These are phyloP conservation scores for Riparia riparia DNA, from an alignment of 2,113 vertebrate species.

Conservation along the genomic window DNA sequence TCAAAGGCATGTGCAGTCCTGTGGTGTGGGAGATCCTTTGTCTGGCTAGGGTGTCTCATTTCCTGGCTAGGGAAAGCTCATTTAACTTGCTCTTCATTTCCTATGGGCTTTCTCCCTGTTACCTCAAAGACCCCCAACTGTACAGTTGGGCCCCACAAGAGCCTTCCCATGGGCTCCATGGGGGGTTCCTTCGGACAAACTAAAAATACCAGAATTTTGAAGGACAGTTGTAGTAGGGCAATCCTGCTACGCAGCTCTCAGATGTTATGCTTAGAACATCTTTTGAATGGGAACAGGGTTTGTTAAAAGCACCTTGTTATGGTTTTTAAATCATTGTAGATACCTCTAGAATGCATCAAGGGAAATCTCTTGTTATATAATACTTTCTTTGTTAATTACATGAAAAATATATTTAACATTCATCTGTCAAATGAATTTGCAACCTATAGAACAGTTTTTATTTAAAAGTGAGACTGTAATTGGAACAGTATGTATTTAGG, in stretches of 20 bases:
- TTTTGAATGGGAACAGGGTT: background rate
- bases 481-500: background rate
- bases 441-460: background rate
- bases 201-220: background rate
- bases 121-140: background rate
- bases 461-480: background rate
- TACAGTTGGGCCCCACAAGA: fast-evolving
- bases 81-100: background rate
- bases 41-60: background rate
- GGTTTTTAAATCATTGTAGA: background rate
- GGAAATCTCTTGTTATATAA: background rate
- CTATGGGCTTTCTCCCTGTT: fast-evolving
- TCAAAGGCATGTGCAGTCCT: background rate
- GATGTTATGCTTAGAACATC: background rate
- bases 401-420: background rate
- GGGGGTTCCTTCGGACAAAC: background rate
- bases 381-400: background rate
- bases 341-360: background rate
- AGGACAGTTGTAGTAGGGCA: background rate
- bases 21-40: background rate
- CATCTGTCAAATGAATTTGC: background rate
- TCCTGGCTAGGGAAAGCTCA: background rate
- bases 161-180: background rate
- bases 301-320: background rate
- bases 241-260: background rate